These are phyloP conservation scores for Diuraphis noxia DNA, from an alignment of 1,140 invertebrate genomes.

Conservation along the genomic window DNA sequence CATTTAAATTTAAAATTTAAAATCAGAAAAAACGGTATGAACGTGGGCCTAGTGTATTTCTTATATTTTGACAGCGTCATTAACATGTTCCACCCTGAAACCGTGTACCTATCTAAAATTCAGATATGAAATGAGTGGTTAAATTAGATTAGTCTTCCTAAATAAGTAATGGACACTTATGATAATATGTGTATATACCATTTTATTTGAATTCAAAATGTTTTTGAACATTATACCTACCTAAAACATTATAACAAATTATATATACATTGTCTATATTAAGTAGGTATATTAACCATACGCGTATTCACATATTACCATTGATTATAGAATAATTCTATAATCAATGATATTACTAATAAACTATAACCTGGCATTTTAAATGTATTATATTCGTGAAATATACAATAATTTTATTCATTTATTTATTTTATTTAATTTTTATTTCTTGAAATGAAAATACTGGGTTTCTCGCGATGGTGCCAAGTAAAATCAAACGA, in stretches of 20 bases:
- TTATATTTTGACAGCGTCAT: not conserved
- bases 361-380: not conserved
- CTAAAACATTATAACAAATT: not conserved
- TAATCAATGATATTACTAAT: no score
- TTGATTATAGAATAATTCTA: no score
- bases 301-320: no score
- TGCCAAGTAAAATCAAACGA: not conserved
- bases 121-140: not conserved
- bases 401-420: not conserved
- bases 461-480: not conserved
- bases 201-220: not conserved
- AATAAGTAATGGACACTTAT: not conserved
- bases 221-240: not conserved
- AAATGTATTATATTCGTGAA: not conserved
- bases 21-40: not conserved
- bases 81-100: not conserved
- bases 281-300: no score
- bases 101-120: not conserved
- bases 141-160: not conserved
- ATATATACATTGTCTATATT: no score
- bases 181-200: no score
- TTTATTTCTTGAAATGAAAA: not conserved
- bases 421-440: not conserved
- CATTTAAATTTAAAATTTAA: not conserved
- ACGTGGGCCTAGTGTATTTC: not conserved